Evolutionary conservation across 2,888 invertebrate species (phyloP), one percentile per base, ranked within the genome.

Genomic region (Troglohyphantes excavatus): DNA sequence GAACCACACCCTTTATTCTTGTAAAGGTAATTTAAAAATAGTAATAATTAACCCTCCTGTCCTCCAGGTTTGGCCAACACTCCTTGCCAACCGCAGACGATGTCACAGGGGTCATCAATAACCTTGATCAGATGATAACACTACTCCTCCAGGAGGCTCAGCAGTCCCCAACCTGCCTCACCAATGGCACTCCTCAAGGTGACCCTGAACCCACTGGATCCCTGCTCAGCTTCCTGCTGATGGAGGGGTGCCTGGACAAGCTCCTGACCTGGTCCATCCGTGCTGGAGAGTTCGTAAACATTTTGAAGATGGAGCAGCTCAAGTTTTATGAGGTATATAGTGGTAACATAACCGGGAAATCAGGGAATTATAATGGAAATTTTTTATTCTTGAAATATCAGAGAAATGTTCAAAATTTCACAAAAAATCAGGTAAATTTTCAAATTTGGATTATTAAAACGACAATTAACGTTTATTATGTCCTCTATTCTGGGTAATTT

Each of bases 121-220:
- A 98, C 93, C 94, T 98, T 92, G 98, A 98, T 93, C 98, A 98
- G 93, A 96, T 98, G 96, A 95, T 96, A 1, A 97, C 96, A 0
- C 94, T 98, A 23, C 94, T 98, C 79, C 94, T 97, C 21, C 95
- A 97, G 90, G 98, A 98, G 93, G 95, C 90, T 73, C 95, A 91
- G 94, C 94, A 93, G 94, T 70, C 73, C 9, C 53, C 72, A 1
- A 26, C 46, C 11, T 65, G 68, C n/a, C 65, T 85, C 2, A 53
- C 65, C 7, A 83, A 85, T 61, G 84, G 73, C 21, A 89, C 21
- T 68, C 23, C 82, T 2, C 23, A 59, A 43, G 26, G 19, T 3
- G 90, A 91, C 23, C 82, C 65, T 13, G 65, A 78, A 23, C 70
- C 88, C 19, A 83, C 82, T n/a, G 90, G 91, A 29, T 93, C 95